Conservation (phyloP, 1,140 invertebrate species). For the Cotesia chilonis region DNA sequence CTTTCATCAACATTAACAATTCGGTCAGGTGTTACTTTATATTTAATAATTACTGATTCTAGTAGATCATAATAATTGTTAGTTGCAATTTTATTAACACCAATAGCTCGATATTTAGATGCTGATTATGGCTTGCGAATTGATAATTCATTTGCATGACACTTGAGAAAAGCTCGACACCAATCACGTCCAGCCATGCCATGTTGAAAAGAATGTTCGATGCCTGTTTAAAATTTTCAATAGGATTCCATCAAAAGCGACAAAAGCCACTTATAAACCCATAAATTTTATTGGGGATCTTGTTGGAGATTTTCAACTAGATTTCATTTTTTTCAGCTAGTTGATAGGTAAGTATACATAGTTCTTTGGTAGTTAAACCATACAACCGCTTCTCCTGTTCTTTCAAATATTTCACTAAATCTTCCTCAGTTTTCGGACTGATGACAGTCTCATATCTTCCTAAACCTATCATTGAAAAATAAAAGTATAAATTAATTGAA, state of each 20-base stretch:
- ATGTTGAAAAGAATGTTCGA: slow-evolving; percentile 40
- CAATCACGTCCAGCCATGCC: slow-evolving; percentile 45
- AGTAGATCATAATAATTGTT: slow-evolving; percentile 30
- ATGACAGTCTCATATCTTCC: neutral
- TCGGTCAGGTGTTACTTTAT: slow-evolving; percentile 10
- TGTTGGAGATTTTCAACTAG: no score
- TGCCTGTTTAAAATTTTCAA: no score
- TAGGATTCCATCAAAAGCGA: no score
- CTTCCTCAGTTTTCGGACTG: slow-evolving; percentile 28
- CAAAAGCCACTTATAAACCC: no score
- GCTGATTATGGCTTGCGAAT: slow-evolving; percentile 17
- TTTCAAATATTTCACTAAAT: slow-evolving; percentile 41
- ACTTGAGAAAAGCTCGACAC: slow-evolving; percentile 38
- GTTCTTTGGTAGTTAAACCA: slow-evolving; percentile 43
- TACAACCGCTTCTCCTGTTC: slow-evolving; percentile 42
- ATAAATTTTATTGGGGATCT: no score
- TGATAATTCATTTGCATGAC: slow-evolving; percentile 29
- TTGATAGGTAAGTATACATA: slow-evolving; percentile 44
- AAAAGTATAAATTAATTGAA: no score
- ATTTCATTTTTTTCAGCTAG: slow-evolving; percentile 45
- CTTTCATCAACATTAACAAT: slow-evolving; percentile 52
- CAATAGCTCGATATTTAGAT: slow-evolving; percentile 15
- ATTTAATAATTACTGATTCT: neutral
- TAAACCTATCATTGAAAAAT: slow-evolving; percentile 4
- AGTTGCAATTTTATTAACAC: slow-evolving; percentile 35